phyloP scores from a whole-genome alignment of 2,888 invertebrate genomes.

The Choreutis nemorana region DNA sequence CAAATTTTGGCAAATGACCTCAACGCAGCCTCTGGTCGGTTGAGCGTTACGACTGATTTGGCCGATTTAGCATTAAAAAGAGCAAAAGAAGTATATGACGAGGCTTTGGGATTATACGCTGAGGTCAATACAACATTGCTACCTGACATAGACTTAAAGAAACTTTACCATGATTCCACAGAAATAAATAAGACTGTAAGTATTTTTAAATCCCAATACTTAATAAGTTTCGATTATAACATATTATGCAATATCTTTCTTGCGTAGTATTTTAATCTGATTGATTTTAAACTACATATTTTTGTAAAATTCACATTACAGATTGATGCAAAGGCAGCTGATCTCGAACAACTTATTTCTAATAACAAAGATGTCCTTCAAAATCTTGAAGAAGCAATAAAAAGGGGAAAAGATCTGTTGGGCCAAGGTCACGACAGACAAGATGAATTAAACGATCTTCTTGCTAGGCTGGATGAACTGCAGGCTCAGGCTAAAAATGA shows the following conservation, averaged over 20 bases:
- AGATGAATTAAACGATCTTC: slow-evolving; percentile 78
- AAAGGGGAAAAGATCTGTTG: slow-evolving; percentile 73
- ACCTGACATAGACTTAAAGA: slow-evolving; percentile 77
- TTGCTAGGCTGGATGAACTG: slow-evolving; percentile 80
- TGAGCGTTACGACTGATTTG: slow-evolving; percentile 73
- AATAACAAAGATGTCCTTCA: slow-evolving; percentile 67
- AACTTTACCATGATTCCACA: slow-evolving; percentile 73
- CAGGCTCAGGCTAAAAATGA: slow-evolving; percentile 83
- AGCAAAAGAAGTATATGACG: slow-evolving; percentile 81
- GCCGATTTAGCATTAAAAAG: slow-evolving; percentile 78
- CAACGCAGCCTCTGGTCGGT: slow-evolving; percentile 72
- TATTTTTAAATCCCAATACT: slow-evolving; percentile 4
- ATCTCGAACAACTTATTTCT: slow-evolving; percentile 53
- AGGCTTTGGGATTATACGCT: slow-evolving; percentile 81
- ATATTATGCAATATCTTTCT: not conserved
- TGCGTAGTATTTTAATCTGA: not conserved
- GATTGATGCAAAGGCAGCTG: slow-evolving; percentile 60
- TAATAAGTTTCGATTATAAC: slow-evolving; percentile 1
- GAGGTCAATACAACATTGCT: slow-evolving; percentile 81
- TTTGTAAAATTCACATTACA: slow-evolving; percentile 21
- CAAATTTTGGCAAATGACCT: slow-evolving; percentile 72
- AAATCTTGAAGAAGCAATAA: slow-evolving; percentile 72
- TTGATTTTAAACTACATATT: too few relatives aligned
- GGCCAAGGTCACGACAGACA: slow-evolving; percentile 68
- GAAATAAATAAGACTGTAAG: slow-evolving; percentile 74